Percentiles rank a stretch among this genome's conserved stretches.
phyloP scores from a whole-genome alignment of 1,140 invertebrate genomes.

The Centruroides sculpturatus region DNA sequence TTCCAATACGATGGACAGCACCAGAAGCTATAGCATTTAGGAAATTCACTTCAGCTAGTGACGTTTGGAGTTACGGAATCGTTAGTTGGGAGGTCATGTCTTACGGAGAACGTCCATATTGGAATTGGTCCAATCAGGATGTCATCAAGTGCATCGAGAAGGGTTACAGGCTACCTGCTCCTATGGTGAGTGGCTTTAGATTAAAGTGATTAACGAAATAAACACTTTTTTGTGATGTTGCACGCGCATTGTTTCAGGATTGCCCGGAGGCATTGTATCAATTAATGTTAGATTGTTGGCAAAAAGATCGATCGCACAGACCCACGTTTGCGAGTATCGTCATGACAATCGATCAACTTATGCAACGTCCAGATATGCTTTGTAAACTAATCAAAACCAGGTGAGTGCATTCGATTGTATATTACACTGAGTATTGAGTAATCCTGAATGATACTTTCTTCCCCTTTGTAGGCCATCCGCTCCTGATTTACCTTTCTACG shows the following conservation, averaged over 20 bases:
- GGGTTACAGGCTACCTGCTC: slow-evolving; percentile 79
- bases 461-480: slow-evolving; percentile 26
- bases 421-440: too few relatives aligned
- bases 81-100: slow-evolving; percentile 99
- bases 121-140: slow-evolving; percentile 99
- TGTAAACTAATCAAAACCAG: slow-evolving; percentile 75
- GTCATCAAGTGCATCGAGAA: slow-evolving; percentile 98
- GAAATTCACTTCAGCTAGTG: slow-evolving; percentile 96
- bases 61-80: slow-evolving; percentile 98
- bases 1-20: slow-evolving; percentile 97
- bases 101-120: slow-evolving; percentile 96
- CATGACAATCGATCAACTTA: slow-evolving; percentile 87
- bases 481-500: slow-evolving; percentile 75
- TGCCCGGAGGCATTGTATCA: slow-evolving; percentile 76
- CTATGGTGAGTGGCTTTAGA: slow-evolving; percentile 47
- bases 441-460: too few relatives aligned
- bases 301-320: slow-evolving; percentile 89
- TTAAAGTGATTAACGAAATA: too few relatives aligned
- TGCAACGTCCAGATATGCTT: slow-evolving; percentile 75
- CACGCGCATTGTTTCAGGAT: slow-evolving; percentile 28
- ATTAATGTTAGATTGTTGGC: slow-evolving; percentile 97
- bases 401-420: slow-evolving; percentile 30
- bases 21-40: slow-evolving; percentile 97
- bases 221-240: too few relatives aligned
- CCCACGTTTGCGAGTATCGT: slow-evolving; percentile 93